Evolutionary conservation across 2,888 invertebrate genomes (phyloP).

Genomic region (Apodemia mormo): DNA sequence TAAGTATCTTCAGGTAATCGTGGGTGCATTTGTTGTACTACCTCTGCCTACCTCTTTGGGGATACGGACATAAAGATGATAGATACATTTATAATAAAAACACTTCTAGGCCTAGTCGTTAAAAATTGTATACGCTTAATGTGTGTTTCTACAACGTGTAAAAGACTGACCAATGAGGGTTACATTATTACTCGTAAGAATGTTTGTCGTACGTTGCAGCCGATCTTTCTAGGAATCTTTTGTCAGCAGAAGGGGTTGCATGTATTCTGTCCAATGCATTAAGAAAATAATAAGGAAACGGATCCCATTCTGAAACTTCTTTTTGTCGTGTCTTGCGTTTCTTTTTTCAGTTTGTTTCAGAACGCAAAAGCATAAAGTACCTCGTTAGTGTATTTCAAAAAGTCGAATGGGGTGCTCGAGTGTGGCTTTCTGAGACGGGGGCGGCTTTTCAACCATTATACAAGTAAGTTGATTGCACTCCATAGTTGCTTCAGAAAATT

Average conservation of each 20-base stretch:
- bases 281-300: neutral
- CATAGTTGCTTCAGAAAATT: slow-evolving; percentile 46
- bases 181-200: no score
- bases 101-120: no score
- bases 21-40: no score
- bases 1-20: no score
- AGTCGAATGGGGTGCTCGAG: slow-evolving; percentile 47
- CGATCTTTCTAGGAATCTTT: no score
- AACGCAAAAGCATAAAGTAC: slow-evolving; percentile 51
- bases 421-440: slow-evolving; percentile 38
- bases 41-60: no score
- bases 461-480: slow-evolving; percentile 56
- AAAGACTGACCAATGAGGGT: no score
- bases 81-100: no score
- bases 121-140: no score
- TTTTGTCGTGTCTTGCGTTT: slow-evolving; percentile 39
- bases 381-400: slow-evolving; percentile 70
- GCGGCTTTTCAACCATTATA: slow-evolving; percentile 52
- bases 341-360: slow-evolving; percentile 34
- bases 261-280: neutral
- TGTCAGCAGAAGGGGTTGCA: neutral
- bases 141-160: no score
- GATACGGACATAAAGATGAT: no score
- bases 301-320: slow-evolving; percentile 34
- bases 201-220: no score